A percentile compares a stretch with the other conserved stretches of the same genome.
Conservation (phyloP, 1,140 invertebrate species). For the Colletes gigas region DNA sequence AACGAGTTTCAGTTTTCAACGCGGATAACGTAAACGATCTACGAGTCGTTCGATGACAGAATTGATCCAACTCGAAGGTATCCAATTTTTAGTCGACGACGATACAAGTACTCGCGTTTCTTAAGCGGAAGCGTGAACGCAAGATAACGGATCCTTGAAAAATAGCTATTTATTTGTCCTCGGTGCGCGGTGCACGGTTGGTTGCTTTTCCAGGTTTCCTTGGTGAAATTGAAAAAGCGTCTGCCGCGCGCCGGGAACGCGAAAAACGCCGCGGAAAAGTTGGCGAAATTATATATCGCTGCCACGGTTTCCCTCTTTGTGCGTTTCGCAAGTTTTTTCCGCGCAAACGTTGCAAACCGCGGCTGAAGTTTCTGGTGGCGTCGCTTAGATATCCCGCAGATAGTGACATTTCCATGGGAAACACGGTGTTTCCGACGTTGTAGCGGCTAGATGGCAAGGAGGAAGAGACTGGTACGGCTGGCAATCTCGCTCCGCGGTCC, state of each 20-base stretch:
- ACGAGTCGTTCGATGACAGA: too few relatives aligned
- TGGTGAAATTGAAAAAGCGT: conserved; percentile 6
- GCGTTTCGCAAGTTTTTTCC: neutral
- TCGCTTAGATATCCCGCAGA: conserved; percentile 17
- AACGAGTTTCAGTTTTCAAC: too few relatives aligned
- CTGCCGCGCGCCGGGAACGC: neutral
- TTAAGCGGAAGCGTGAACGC: neutral
- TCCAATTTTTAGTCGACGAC: neutral
- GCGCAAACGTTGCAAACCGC: neutral
- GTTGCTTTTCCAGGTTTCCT: neutral
- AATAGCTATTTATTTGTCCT: neutral
- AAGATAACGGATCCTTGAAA: neutral
- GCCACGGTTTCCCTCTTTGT: neutral
- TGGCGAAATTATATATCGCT: conserved; percentile 8
- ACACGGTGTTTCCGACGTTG: conserved; percentile 52
- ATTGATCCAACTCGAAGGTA: too few relatives aligned
- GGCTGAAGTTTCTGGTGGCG: neutral
- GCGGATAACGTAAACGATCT: too few relatives aligned
- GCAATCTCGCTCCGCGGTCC: conserved; percentile 56
- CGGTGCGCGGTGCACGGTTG: neutral
- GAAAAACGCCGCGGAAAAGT: neutral
- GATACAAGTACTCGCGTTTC: neutral
- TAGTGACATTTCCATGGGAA: conserved; percentile 54
- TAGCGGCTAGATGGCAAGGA: conserved; percentile 24
- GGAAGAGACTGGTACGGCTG: conserved; percentile 41